phyloP scores from a whole-genome alignment of 2,797 vertebrate species.

The Sphaeramia orbicularis region DNA sequence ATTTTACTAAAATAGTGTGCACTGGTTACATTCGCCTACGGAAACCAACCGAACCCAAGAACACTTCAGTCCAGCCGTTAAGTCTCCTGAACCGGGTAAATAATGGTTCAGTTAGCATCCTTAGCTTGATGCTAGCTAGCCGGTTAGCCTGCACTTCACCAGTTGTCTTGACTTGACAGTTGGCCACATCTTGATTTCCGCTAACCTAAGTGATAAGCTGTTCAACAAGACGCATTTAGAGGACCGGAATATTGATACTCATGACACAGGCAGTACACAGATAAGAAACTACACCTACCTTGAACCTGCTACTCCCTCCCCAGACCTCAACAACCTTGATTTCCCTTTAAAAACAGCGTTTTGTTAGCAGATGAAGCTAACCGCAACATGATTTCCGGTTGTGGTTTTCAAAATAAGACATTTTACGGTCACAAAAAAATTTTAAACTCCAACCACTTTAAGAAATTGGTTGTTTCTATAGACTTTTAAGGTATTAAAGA shows the following conservation, averaged over 20 bases:
- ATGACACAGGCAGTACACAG: neutral
- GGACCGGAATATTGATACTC: neutral
- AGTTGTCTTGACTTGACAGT: constrained; percentile 61
- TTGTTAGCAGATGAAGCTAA: constrained; percentile 48
- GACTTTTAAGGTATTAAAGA: no score
- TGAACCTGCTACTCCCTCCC: constrained; percentile 59
- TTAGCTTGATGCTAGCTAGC: constrained; percentile 64
- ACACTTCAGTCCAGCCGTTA: neutral
- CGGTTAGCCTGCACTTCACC: constrained; percentile 70
- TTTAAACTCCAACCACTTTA: no score
- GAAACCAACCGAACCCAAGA: neutral
- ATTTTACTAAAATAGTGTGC: neutral
- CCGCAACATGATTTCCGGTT: constrained; percentile 39
- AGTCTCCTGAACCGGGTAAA: constrained; percentile 6
- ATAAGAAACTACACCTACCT: constrained; percentile 60
- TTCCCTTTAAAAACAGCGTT: constrained; percentile 74
- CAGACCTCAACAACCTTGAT: constrained; percentile 78
- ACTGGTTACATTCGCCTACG: neutral
- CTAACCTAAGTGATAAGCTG: constrained; percentile 21
- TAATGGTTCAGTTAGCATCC: constrained; percentile 54
- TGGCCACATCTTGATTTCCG: constrained; percentile 53
- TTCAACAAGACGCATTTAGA: neutral
- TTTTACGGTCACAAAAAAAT: rapidly evolving
- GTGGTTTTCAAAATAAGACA: constrained; percentile 63
- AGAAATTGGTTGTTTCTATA: no score